Base-by-base conservation (phyloP, 2,113 vertebrate species). In the Hyaena hyaena region DNA sequence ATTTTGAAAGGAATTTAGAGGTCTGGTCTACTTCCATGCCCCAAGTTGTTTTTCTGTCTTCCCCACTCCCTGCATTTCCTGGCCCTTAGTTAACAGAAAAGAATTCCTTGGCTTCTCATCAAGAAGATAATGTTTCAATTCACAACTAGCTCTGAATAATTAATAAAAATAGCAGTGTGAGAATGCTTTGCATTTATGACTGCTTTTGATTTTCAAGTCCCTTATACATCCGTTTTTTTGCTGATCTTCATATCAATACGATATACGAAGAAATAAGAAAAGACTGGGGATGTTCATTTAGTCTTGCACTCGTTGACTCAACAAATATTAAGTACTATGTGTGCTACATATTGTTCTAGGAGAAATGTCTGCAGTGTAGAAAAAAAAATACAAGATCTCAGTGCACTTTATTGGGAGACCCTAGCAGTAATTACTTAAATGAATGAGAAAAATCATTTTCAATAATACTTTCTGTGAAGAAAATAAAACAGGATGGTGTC, bases 391-490 rank as follows among this genome's bases (percentile, higher is more conserved):
- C 91, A 80, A 82, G 31, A 5, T 68, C 77, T 73, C 61, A 19
- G 0, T 89, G 35, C 14, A 17, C 84, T 79, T 82, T 28, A 50
- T 73, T 39, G 83, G 53, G 43, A 95, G 53, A 21, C 77, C 31
- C 10, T 9, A 71, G 68, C 73, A 95, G 23, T 95, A 71, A 65
- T 86, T 79, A 85, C 68, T 28, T 26, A 74, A 97, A 77, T 35
- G 50, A 98, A 50, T 91, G 63, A 93, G 33, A 50, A 71, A 73
- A 28, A 83, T 73, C 89, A 80, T 94, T 87, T 76, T 50, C 24
- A 69, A 35, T 69, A 71, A 43, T 43, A 65, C 31, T 90, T 24
- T 24, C 81, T 82, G 33, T 35, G 90, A 91, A 61, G 94, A 84
- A 87, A 86, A 33, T 69, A 85, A 88, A 86, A n/a, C 3, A 10